Evolutionary conservation across 2,797 vertebrate genomes (phyloP), one percentile per base, ranked within the genome.

Genomic region (Poeciliopsis turneri): DNA sequence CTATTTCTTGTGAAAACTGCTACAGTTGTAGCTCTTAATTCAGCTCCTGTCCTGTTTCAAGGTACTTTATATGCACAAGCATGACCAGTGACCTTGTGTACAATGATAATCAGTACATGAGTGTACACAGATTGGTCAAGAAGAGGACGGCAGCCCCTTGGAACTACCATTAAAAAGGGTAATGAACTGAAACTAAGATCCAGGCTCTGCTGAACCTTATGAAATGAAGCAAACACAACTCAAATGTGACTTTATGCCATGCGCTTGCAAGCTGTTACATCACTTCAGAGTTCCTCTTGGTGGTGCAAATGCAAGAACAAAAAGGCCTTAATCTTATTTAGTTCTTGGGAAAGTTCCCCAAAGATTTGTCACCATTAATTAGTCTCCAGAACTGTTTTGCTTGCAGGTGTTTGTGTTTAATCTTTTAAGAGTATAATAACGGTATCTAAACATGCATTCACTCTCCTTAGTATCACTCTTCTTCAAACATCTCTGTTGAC

Each of bases 311-410:
- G 66, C 55, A 72, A 72, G 45, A 72, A 72, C 39, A 59, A 59
- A 78, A 43, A 72, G 68, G 53, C 76, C 41, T 72, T 59, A 45
- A 59, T 72, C 53, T 59, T 78, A 46, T 57, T 47, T 59, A 36
- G 69, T 78, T 78, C 41, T 72, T 78, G 41, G 25, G 68, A 41
- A 78, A 71, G 49, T 78, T 78, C 51, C 76, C 68, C 11, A 36
- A 33, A 55, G 66, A 69, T 39, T 53, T 41, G 64, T 69, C 47
- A 69, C 25, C 25, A 77, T 53, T 51, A 55, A 49, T 69, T 70
- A 55, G 66, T 70, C 66, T 46, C 76, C 36, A 70, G 49, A 57
- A 71, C 43, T 39, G 55, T 51, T 64, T 23, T 36, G 28, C 43
- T 59, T 72, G 46, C 25, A 72, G n/a, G 13, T 46, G 13, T 33